Conservation (phyloP, 2,797 vertebrate species). For the Diplodus puntazzo region DNA sequence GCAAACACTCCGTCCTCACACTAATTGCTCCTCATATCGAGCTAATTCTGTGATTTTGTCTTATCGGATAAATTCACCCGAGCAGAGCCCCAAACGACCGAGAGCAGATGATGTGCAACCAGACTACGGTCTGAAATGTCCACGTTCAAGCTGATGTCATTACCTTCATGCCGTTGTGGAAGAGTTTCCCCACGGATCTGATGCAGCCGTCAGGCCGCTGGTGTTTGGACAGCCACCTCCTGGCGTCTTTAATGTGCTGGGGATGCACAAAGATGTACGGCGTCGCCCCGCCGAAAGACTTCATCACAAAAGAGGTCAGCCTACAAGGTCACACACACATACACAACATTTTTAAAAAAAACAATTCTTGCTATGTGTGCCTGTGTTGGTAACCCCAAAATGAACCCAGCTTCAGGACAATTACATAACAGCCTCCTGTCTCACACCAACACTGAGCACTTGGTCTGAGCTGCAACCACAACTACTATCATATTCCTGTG, state of each 20-base stretch:
- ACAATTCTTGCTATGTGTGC: neutral
- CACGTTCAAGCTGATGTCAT: neutral
- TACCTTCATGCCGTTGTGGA: slow-evolving; percentile 89
- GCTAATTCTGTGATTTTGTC: slow-evolving; percentile 13
- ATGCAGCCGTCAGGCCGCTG: slow-evolving; percentile 86
- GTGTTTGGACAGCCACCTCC: slow-evolving; percentile 80
- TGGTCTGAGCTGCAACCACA: slow-evolving; percentile 1
- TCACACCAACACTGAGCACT: neutral
- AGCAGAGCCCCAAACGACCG: neutral
- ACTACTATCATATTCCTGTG: neutral
- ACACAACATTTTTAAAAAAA: neutral
- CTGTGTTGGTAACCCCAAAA: slow-evolving; percentile 21
- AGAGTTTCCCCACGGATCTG: slow-evolving; percentile 86
- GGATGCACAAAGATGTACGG: slow-evolving; percentile 86
- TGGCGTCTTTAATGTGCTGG: slow-evolving; percentile 80
- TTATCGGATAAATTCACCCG: neutral
- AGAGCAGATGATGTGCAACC: neutral
- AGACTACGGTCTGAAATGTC: too few species aligned
- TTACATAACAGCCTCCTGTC: slow-evolving; percentile 41
- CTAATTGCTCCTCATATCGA: neutral
- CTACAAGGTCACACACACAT: slow-evolving; percentile 63
- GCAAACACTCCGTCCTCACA: neutral
- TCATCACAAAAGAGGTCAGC: slow-evolving; percentile 92
- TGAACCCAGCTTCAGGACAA: slow-evolving; percentile 34
- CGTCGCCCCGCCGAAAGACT: slow-evolving; percentile 87